Percentiles rank a stretch among this genome's conserved stretches.
These are phyloP conservation scores for Phyllotis vaccarum DNA, from an alignment of 2,797 vertebrate genomes.

Conservation along the genomic window DNA sequence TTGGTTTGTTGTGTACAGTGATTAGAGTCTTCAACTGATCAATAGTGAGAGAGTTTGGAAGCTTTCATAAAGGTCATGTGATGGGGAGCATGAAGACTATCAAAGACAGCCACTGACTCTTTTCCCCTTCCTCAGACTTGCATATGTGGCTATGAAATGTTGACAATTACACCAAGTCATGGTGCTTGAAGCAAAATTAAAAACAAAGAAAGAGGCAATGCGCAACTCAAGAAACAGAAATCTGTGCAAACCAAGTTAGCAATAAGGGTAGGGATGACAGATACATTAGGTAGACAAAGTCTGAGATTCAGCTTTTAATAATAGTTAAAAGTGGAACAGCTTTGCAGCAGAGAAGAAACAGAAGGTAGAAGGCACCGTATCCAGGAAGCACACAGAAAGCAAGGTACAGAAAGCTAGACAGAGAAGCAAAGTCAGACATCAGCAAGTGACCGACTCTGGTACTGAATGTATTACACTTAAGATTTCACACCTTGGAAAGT, in stretches of 20 bases:
- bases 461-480: neutral
- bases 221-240: neutral
- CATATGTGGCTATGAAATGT: neutral
- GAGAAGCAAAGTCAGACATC: neutral
- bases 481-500: neutral
- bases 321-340: neutral
- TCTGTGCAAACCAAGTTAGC: neutral
- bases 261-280: neutral
- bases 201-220: neutral
- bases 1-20: neutral
- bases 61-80: neutral
- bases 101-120: neutral
- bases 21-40: neutral
- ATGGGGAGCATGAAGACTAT: neutral
- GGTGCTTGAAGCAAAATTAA: neutral
- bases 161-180: neutral
- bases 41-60: neutral
- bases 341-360: neutral
- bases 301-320: neutral
- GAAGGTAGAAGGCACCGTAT: neutral
- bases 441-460: neutral
- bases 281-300: neutral
- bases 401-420: neutral
- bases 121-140: neutral
- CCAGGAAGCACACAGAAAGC: neutral